Evolutionary conservation across 1,140 invertebrate species (phyloP), one percentile per base, ranked within the genome.

Genomic region (Bombus breviceps): DNA sequence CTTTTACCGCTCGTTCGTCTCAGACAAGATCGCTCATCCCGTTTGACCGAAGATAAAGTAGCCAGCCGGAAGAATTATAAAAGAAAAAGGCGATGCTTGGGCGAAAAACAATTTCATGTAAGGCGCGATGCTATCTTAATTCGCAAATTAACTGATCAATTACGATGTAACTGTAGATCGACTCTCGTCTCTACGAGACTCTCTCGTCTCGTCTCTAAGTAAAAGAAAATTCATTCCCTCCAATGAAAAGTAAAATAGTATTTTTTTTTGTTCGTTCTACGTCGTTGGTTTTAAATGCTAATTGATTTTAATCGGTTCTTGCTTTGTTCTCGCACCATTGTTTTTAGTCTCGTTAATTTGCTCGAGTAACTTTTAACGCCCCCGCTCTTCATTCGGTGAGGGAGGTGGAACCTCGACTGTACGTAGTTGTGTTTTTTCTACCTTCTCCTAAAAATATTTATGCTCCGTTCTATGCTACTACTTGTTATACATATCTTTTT

Each of bases 51-150:
- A 43, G 41, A 32, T 34, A 32, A 47, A 53, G n/a, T 59, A 77
- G 62, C 32, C 47, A 43, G 25, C 10, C 22, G 25, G 80, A 12
- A 13, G n/a, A 73, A 59, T 76, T 76, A 43, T 18, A 12, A n/a
- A 43, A 37, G n/a, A 22, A 22, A 25, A 13, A 12, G 22, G 73
- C 39, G 25, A 9, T 43, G 15, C n/a, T 25, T 8, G 6, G 3
- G 10, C 41, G 41, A 18, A 37, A 43, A 13, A 25, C 59, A 32
- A 6, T 1, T 64, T 0, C 43, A n/a, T 37, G 69, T 10, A n/a
- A 86, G 81, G 74, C 69, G n/a, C 87, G 78, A 86, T 83, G 59
- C 71, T 75, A 76, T 85, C 80, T 89, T 88, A 87, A 89, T 90
- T 92, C 89, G 78, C 15, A 72, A 79, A 85, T 85, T 18, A 53